phyloP scores from a whole-genome alignment of 2,113 vertebrate species.

The Daubentonia madagascariensis region DNA sequence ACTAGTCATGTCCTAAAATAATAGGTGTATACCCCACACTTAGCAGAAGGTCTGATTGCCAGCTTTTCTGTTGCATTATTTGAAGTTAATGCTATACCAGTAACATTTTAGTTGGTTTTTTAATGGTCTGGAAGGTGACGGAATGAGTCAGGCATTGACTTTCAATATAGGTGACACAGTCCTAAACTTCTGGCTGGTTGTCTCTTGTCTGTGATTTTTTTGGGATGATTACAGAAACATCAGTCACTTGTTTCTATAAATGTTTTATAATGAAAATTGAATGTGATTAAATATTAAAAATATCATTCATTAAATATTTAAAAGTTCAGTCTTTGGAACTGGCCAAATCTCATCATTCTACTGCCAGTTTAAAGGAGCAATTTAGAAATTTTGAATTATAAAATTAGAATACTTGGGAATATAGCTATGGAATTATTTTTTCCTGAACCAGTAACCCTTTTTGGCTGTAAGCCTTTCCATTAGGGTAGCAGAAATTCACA shows the following conservation, averaged over 20 bases:
- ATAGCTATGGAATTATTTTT: not conserved
- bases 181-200: not conserved
- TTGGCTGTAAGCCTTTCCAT: not conserved
- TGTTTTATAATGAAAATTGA: conserved; percentile 70
- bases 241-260: conserved; percentile 59
- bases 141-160: not conserved
- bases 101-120: not conserved
- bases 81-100: not conserved
- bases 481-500: not conserved
- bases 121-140: not conserved
- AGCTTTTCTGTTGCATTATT: not conserved
- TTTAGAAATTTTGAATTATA: conserved; percentile 40
- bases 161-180: not conserved
- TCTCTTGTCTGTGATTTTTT: not conserved
- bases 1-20: not conserved
- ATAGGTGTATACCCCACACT: not conserved
- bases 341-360: not conserved
- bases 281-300: conserved; percentile 73
- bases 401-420: not conserved
- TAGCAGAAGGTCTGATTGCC: not conserved
- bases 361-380: conserved; percentile 14
- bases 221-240: conserved; percentile 30
- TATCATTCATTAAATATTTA: conserved; percentile 74
- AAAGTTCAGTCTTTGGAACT: conserved; percentile 62
- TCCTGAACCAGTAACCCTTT: not conserved